Base-by-base conservation (phyloP, 2,797 vertebrate species). In the Momotus momota region DNA sequence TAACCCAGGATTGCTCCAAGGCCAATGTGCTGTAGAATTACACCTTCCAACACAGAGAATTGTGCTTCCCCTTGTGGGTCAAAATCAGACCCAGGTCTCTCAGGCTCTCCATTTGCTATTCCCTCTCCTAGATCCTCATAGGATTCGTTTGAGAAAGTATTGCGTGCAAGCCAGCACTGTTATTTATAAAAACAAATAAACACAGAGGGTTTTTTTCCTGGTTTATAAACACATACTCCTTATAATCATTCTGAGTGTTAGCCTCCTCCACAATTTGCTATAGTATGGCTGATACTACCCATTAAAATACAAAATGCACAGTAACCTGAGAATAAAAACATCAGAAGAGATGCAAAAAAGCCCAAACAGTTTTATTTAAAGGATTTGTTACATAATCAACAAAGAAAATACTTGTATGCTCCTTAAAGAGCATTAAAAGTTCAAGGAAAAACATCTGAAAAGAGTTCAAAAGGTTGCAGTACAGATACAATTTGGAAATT, bases 211-310 rank as follows among this genome's bases (percentile, higher is more conserved):
- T 92, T 93, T 86, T 35, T 86, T 38, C 41, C 48, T 91, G 57
- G 55, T 94, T 93, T 70, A 86, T 84, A 93, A 89, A 91, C 41
- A 75, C 75, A 70, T 60, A 82, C 27, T 82, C 46, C 33, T 67
- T 71, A 55, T 46, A 87, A 92, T 94, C 8, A 43, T 66, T 69
- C 40, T 86, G 38, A 84, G 57, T 75, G 65, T 31, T n/a, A 82
- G 4, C 33, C 67, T 94, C 58, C 90, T 82, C 70, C 82, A 54
- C 65, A 70, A 15, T 81, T 91, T 94, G 45, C 43, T 71, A 3
- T 27, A 46, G 57, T 21, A 48, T 65, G 81, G 35, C 25, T 95
- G 43, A 45, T 26, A 21, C 49, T 29, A 55, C 22, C 21, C 51
- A 21, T 49, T 40, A 69, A 92, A 95, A 72, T 41, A 72, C 27